Evolutionary conservation across 2,888 invertebrate genomes (phyloP), one percentile per base, ranked within the genome.

Genomic region (Zaprionus obscuricornis): DNA sequence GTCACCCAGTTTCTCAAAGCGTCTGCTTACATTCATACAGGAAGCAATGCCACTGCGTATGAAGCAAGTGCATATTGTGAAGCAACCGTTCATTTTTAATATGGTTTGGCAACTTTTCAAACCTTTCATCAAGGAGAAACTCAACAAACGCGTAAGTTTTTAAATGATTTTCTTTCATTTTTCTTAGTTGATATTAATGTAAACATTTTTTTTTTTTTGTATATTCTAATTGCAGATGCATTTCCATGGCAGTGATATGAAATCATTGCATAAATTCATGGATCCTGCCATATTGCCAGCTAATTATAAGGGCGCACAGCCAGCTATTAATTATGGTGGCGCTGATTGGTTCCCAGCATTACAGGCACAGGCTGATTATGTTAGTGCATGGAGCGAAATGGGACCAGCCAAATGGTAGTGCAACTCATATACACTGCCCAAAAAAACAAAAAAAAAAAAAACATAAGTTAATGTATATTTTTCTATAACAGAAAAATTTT

Each of bases 71-170:
- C 96, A 96, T 90, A 94, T 96, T 87, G 95, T 96, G 1, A 96
- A 96, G 86, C 94, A 96, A 85, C 96, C 96, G 0, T 94, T 94
- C 91, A 91, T 96, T 63, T 96, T 96, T 91, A 96, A 94, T 87
- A 92, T 95, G 90, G 96, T 96, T 1, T 96, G 96, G 96, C 91
- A 92, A 39, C 93, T 96, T 88, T 96, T 96, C 91, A 96, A 96
- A 90, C 96, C 96, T 5, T 94, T 96, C 86, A 93, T 96, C 75
- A 92, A 92, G 72, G 94, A 95, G 78, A 96, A 96, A 88, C 92
- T 96, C 10, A 94, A 93, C 89, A 93, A 91, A 69, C 93, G 95
- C 90, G 95, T 95, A 89, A 92, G 94, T 91, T 4, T 1, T 13
- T 3, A 7, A 4, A 1, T 10, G 0, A 14, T 11, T 29, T 37